Base-by-base conservation (phyloP, 2,113 vertebrate genomes). In the Hippopotamus amphibius region DNA sequence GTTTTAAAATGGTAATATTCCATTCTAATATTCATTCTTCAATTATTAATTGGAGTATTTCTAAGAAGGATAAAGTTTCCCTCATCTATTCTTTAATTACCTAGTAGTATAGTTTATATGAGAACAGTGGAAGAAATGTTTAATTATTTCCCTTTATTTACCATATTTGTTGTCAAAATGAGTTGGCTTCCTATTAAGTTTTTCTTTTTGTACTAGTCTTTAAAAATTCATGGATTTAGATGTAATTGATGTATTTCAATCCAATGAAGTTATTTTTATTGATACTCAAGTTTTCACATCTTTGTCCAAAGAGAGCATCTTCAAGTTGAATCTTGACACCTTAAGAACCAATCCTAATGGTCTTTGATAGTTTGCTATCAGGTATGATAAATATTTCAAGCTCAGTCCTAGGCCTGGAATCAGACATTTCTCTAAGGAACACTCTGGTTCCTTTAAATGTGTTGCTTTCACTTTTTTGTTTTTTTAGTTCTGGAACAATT, bases 401-500 rank as follows among this genome's bases (percentile, higher is more conserved):
- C 55, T 92, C 37, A 86, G 82, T 2, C 16, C 7, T 55, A 80
- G 63, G 43, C 15, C 55, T 87, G 37, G 22, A 86, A 86, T 87
- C 16, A 87, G 65, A 83, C 43, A 91, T 71, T 91, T 91, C 43
- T 63, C 26, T 30, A 46, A 92, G 72, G 37, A 91, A 92, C 30
- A 92, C 30, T 86, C 48, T 68, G 19, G 48, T n/a, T 91, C 43
- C n/a, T 79, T 68, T 43, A 50, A 79, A 48, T 57, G 1, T 41
- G 15, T 21, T 71, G 3, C 11, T 91, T 5, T 79, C 33, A 19
- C n/a, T 10, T 79, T 85, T 43, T 86, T 33, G 5, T n/a, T 28
- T 50, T 94, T 74, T 59, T 50, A 92, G 65, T 53, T 87, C 55
- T 92, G 16, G n/a, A 92, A 55, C 55, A 83, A 68, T 88, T 88